Evolutionary conservation across 1,140 invertebrate species (phyloP), one percentile per base, ranked within the genome.

Genomic region (Acromyrmex echinatior): DNA sequence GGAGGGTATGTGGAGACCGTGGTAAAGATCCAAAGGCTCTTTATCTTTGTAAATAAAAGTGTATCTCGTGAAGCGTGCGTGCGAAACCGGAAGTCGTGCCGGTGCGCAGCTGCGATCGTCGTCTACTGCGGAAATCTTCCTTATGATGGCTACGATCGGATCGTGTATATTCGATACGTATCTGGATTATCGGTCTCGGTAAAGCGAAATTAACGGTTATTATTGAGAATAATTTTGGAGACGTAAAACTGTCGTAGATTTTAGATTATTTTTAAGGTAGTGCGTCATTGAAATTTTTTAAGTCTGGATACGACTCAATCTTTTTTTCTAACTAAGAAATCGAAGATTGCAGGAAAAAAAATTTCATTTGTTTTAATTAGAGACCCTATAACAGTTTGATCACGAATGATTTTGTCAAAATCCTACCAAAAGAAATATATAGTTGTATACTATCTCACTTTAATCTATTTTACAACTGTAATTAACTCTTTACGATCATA

Each of bases 1-100:
- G 51, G 95, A 95, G 86, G 93, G 94, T n/a, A 95, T 95, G 95
- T 95, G 95, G 95, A 93, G 95, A 63, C 95, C 95, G 21, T 95
- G 95, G 95, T 95, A 94, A 94, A 92, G 16, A 49, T 18, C 12
- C 18, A 12, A 45, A 9, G 6, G 63, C 18, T 58, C 28, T 78
- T 31, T 66, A 14, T 86, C 82, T 76, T 35, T 84, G 80, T 84
- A 84, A 84, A 84, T 84, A 84, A 28, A 31, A 62, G 16, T 80
- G 18, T 74, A 45, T 60, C 49, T 60, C 25, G 70, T 74, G 80
- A 16, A 45, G 53, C n/a, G 14, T 21, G 62, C 58, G 49, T 51
- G 49, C 76, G 49, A 86, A 79, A 78, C 56, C 53, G n/a, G 39
- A 76, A 76, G 14, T 82, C 53, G 53, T 10, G 39, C 28, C 25